Evolutionary conservation across 1,140 invertebrate genomes (phyloP).

Genomic region (Subanguina moxae): DNA sequence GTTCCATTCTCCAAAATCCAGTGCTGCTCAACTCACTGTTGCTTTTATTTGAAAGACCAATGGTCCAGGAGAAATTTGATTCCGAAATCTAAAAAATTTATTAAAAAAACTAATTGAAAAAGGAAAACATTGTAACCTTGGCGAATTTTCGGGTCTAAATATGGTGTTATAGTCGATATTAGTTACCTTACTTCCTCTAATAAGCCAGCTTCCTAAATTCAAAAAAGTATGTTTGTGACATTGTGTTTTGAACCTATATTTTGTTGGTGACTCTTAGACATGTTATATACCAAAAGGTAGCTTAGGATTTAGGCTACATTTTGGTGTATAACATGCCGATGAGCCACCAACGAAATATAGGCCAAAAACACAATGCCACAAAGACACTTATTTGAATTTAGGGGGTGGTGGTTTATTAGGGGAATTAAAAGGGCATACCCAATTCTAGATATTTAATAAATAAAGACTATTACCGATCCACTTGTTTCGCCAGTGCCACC

Average conservation of each 20-base stretch:
- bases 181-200: too few relatives aligned
- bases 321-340: too few relatives aligned
- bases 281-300: too few relatives aligned
- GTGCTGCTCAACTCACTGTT: slow-evolving; percentile 41
- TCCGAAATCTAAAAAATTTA: slow-evolving; percentile 29
- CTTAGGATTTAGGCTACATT: too few relatives aligned
- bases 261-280: too few relatives aligned
- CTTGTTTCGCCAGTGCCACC: slow-evolving; percentile 48
- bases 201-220: too few relatives aligned
- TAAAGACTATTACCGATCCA: slow-evolving; percentile 37
- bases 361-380: too few relatives aligned
- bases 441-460: not conserved
- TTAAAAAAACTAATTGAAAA: too few relatives aligned
- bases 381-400: too few relatives aligned
- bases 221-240: too few relatives aligned
- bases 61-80: slow-evolving; percentile 49
- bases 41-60: slow-evolving; percentile 45
- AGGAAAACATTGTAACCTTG: not conserved
- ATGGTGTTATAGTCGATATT: not conserved
- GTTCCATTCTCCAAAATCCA: slow-evolving; percentile 48
- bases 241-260: too few relatives aligned
- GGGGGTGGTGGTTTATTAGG: not conserved
- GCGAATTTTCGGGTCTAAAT: slow-evolving; percentile 52
- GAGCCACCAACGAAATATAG: too few relatives aligned
- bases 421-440: not conserved